Evolutionary conservation across 2,113 vertebrate genomes (phyloP).

Genomic region (Oxygymnocypris stewartii): DNA sequence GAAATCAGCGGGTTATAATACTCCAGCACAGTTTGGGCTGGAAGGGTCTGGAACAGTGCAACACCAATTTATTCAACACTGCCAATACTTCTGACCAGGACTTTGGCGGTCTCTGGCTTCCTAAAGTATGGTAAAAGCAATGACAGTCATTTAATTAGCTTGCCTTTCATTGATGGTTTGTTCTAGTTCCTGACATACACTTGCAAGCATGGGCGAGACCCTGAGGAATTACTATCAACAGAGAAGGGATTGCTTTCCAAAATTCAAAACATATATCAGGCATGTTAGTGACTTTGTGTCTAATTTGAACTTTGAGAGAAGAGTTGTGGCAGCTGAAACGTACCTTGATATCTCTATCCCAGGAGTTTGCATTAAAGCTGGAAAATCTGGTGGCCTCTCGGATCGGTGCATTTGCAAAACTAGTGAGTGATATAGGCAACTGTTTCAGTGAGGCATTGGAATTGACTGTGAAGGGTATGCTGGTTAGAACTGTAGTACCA

Average conservation of each 20-base stretch:
- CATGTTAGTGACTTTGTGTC: slow-evolving; percentile 74
- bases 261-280: slow-evolving; percentile 76
- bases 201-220: slow-evolving; percentile 71
- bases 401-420: slow-evolving; percentile 62
- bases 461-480: slow-evolving; percentile 67
- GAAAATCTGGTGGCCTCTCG: slow-evolving; percentile 70
- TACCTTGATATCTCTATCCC: slow-evolving; percentile 71
- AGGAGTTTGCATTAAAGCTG: slow-evolving; percentile 74
- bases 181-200: slow-evolving; percentile 75
- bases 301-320: slow-evolving; percentile 75
- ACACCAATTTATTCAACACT: slow-evolving; percentile 70
- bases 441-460: slow-evolving; percentile 71
- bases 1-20: slow-evolving; percentile 83
- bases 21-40: slow-evolving; percentile 75
- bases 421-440: slow-evolving; percentile 66
- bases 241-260: slow-evolving; percentile 67
- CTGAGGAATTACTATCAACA: slow-evolving; percentile 76
- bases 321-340: slow-evolving; percentile 71
- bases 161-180: slow-evolving; percentile 80
- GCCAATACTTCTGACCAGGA: slow-evolving; percentile 81
- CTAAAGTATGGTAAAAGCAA: slow-evolving; percentile 91
- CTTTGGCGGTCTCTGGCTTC: slow-evolving; percentile 79
- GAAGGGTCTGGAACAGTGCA: slow-evolving; percentile 75
- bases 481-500: slow-evolving; percentile 73
- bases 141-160: slow-evolving; percentile 77